Conservation (phyloP, 2,113 vertebrate species). For the Xerus inauris region DNA sequence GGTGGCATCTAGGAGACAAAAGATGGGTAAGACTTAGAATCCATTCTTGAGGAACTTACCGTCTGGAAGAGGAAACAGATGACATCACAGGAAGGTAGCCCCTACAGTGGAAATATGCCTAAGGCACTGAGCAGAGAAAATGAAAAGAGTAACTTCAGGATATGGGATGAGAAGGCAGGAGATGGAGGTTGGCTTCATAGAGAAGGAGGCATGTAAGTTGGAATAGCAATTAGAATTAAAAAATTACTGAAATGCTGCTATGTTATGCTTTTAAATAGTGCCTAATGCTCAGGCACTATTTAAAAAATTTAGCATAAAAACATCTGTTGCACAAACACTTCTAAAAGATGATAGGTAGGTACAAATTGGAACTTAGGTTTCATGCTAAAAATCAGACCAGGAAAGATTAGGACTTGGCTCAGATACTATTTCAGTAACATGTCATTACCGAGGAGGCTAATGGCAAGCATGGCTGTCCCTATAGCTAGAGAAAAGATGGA, state of each 20-base stretch:
- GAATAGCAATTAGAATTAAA: conserved; percentile 1
- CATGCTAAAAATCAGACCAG: background rate
- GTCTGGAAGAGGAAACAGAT: background rate
- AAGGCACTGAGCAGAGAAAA: background rate
- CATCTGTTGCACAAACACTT: background rate
- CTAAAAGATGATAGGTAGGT: background rate
- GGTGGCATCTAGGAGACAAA: background rate
- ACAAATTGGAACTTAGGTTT: background rate
- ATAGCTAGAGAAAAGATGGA: background rate
- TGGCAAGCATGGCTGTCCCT: background rate
- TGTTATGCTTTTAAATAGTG: background rate
- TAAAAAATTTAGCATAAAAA: background rate
- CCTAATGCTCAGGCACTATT: background rate
- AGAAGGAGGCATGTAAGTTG: background rate
- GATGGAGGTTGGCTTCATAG: background rate
- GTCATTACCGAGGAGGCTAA: background rate
- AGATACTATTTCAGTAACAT: background rate
- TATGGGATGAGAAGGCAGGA: background rate
- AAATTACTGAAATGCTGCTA: background rate
- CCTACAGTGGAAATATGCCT: background rate
- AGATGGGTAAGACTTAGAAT: background rate
- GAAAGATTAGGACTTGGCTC: background rate
- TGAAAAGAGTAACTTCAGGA: background rate
- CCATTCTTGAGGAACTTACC: background rate
- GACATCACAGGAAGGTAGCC: background rate